Evolutionary conservation across 1,140 invertebrate species (phyloP).

Genomic region (Ostrea edulis): DNA sequence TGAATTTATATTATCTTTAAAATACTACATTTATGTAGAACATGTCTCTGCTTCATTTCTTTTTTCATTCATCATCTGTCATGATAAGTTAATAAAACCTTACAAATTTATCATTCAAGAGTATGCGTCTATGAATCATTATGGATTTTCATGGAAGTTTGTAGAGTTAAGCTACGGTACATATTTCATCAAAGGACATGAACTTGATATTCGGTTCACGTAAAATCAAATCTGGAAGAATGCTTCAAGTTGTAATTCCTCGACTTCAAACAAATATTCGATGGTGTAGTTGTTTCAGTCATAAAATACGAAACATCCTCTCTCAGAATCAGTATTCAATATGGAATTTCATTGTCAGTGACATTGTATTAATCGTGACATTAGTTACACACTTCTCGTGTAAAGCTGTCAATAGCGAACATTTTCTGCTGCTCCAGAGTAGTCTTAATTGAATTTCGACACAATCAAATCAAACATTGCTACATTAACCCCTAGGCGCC

Average conservation of each 20-base stretch:
- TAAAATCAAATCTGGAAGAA: not conserved
- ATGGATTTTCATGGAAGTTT: not conserved
- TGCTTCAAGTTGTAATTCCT: too few relatives aligned
- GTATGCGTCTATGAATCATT: not conserved
- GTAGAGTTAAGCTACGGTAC: not conserved
- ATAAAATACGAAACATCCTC: too few relatives aligned
- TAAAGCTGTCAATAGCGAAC: not conserved
- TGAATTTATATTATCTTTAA: too few relatives aligned
- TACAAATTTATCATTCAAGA: not conserved
- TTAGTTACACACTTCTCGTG: not conserved
- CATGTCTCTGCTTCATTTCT: constrained; percentile 55
- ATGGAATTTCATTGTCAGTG: not conserved
- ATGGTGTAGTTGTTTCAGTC: too few relatives aligned
- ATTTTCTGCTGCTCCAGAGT: not conserved
- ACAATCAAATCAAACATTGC: constrained; percentile 5
- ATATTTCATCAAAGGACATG: not conserved
- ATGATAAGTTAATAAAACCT: not conserved
- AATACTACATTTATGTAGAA: too few relatives aligned
- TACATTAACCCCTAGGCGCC: not conserved
- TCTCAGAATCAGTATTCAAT: not conserved
- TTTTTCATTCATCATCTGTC: not conserved
- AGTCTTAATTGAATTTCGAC: not conserved
- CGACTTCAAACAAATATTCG: too few relatives aligned
- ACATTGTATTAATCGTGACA: not conserved
- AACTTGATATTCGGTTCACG: not conserved